phyloP scores from a whole-genome alignment of 1,140 invertebrate species.

The Hycleus cichorii region DNA sequence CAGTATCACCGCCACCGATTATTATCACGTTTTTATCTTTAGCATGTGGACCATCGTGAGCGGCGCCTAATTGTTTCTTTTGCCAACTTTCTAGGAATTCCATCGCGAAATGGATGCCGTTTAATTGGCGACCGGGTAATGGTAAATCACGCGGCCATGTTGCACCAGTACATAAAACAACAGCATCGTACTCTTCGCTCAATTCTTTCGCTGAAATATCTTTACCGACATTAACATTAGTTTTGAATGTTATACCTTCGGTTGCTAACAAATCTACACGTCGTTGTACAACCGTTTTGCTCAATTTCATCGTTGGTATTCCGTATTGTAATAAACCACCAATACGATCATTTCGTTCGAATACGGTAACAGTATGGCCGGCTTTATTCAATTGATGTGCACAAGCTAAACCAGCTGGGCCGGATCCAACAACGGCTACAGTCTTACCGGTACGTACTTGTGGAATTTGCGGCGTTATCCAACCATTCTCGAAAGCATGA shows the following conservation, averaged over 20 bases:
- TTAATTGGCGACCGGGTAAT: slow-evolving; percentile 52
- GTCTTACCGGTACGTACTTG: slow-evolving; percentile 68
- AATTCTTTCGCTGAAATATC: slow-evolving; percentile 71
- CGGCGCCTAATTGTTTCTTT: slow-evolving; percentile 80
- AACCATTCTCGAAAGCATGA: slow-evolving; percentile 93
- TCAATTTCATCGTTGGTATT: slow-evolving; percentile 96
- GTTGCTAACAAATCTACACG: slow-evolving; percentile 78
- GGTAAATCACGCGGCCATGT: slow-evolving; percentile 93
- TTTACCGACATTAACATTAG: slow-evolving; percentile 85
- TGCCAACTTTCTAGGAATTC: slow-evolving; percentile 96
- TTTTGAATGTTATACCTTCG: slow-evolving; percentile 90
- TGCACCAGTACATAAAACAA: slow-evolving; percentile 86
- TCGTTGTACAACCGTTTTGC: slow-evolving; percentile 86
- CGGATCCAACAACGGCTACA: slow-evolving; percentile 91
- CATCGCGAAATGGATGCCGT: slow-evolving; percentile 96
- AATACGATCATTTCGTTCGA: slow-evolving; percentile 90
- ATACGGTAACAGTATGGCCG: slow-evolving; percentile 74
- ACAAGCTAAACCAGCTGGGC: slow-evolving; percentile 89
- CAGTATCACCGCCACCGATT: slow-evolving; percentile 98
- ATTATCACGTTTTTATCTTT: slow-evolving; percentile 94
- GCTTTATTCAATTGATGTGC: slow-evolving; percentile 97
- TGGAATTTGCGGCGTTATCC: slow-evolving; percentile 80
- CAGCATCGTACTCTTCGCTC: slow-evolving; percentile 68
- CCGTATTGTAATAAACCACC: slow-evolving; percentile 96
- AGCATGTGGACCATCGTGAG: slow-evolving; percentile 56